Base-by-base conservation (phyloP, 2,113 vertebrate genomes). In the Verasper variegatus region DNA sequence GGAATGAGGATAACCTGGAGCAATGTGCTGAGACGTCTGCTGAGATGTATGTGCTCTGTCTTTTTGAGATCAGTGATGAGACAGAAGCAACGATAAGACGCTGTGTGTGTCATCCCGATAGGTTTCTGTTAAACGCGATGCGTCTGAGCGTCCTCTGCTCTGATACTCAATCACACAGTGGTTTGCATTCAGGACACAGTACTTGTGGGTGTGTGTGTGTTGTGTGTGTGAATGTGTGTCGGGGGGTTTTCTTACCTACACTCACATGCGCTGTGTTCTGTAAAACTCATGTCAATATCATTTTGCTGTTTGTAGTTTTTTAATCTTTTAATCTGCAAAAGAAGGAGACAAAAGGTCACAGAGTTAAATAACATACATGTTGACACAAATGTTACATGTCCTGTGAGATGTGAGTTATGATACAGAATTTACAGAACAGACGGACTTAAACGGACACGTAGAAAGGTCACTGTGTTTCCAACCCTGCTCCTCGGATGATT, bases 201-300 rank as follows among this genome's bases (percentile, higher is more conserved):
- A 5, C 42, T 18, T 6, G 60, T 18, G 54, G 21, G 37, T 14
- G 40, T 7, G 35, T 42, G 40, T 42, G 40, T 56, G 68, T 61
- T 10, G 31, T 6, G 27, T 27, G 27, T 27, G 27, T 27, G 27
- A 15, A 45, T 13, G 67, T 73, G 68, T 79, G 62, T 71, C 40
- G 72, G 13, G 5, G 51, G 67, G 80, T 61, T 71, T 91, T 93
- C 96, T 96, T 96, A 99, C 98, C 98, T 98, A 96, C 98, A 99
- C 92, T 97, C 96, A 95, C 98, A 99, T 92, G 94, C 95, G 93
- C 89, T 96, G 93, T 99, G 98, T 93, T 99, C 96, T 93, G 96
- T 95, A 92, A 99, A 99, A 94, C 96, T 98, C 97, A 97, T 97
- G 84, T 94, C 95, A 80, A 94, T 91, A 92, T 97, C 95, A 85